phyloP scores from a whole-genome alignment of 2,888 invertebrate species.

The Epirrhoe tristata region DNA sequence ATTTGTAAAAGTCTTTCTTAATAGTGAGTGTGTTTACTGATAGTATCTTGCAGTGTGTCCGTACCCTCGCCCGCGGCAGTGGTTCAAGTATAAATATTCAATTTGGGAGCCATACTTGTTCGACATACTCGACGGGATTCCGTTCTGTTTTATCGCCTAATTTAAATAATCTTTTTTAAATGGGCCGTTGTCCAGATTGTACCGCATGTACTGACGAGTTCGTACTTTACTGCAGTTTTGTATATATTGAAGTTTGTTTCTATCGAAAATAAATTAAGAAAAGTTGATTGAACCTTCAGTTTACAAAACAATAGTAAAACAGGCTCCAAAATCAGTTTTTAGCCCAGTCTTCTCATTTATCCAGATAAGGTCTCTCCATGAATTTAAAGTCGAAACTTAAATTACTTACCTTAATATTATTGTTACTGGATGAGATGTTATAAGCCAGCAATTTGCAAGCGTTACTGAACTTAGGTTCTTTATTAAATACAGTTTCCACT shows the following conservation, averaged over 20 bases:
- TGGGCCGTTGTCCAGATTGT: conserved; percentile 32
- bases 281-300: background rate
- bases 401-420: no score
- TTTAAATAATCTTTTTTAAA: conserved; percentile 47
- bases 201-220: background rate
- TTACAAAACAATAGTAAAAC: no score
- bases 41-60: background rate
- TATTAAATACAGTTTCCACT: conserved; percentile 1
- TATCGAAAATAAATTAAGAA: background rate
- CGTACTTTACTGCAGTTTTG: background rate
- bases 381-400: no score
- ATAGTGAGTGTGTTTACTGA: background rate
- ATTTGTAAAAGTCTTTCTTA: background rate
- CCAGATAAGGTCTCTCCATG: no score
- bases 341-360: no score
- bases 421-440: no score
- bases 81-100: conserved; percentile 68
- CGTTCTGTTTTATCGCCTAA: conserved; percentile 41
- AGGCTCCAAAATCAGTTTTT: no score
- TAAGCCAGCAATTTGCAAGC: background rate
- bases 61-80: conserved; percentile 44
- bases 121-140: conserved; percentile 40
- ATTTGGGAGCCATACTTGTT: conserved; percentile 60
- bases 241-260: background rate
- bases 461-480: background rate